A percentile compares a stretch with the other conserved stretches of the same genome.
phyloP scores from a whole-genome alignment of 2,888 invertebrate genomes.

The Lepidocyrtoides sp. region DNA sequence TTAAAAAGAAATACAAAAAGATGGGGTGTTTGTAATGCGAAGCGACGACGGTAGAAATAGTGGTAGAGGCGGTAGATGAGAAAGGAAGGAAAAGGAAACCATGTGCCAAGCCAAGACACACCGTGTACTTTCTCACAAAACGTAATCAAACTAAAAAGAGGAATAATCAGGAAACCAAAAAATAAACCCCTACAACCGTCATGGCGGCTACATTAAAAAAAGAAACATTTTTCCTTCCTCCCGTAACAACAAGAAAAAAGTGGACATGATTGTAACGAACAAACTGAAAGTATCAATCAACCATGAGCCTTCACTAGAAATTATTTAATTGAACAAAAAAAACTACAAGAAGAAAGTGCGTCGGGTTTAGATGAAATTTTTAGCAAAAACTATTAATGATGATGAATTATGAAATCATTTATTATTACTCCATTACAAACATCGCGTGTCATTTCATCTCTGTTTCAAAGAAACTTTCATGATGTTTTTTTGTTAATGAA shows the following conservation, averaged over 20 bases:
- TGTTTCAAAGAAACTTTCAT: neutral
- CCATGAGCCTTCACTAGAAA: neutral
- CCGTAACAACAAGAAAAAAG: no score
- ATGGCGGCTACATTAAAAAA: neutral
- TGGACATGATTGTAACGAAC: neutral
- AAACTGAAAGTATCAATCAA: slow-evolving; percentile 8
- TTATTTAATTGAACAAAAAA: slow-evolving; percentile 13
- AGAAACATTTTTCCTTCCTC: neutral
- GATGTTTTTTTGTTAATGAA: neutral
- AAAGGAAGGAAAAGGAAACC: slow-evolving; percentile 7
- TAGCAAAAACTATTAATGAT: neutral
- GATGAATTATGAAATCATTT: slow-evolving; percentile 5
- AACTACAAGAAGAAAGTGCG: neutral
- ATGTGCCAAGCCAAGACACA: slow-evolving; percentile 23
- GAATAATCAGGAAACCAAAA: slow-evolving; percentile 18
- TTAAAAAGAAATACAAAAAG: neutral
- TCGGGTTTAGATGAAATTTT: neutral
- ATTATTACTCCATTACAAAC: neutral
- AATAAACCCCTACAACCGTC: neutral
- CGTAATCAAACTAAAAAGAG: neutral
- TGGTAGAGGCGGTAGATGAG: slow-evolving; percentile 33
- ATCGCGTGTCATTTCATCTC: neutral
- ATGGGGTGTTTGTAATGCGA: slow-evolving; percentile 3
- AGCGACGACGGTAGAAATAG: no score
- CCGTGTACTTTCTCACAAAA: neutral